phyloP scores from a whole-genome alignment of 2,797 vertebrate species.

The Myotis myotis region DNA sequence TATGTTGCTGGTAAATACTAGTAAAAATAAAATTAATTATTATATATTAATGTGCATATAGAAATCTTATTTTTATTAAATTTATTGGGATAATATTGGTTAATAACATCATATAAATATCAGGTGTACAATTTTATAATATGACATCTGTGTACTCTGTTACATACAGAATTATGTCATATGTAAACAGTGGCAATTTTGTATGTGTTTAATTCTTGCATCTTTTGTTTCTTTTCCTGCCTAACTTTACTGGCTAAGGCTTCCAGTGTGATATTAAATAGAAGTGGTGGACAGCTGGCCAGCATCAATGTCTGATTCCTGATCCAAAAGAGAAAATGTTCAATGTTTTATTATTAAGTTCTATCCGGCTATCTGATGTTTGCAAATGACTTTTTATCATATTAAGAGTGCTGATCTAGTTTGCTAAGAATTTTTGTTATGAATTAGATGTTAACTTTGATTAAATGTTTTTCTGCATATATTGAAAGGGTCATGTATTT shows the following conservation, averaged over 20 bases:
- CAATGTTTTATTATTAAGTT: not conserved
- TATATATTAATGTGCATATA: not conserved
- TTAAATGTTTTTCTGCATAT: not conserved
- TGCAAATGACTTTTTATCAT: not conserved
- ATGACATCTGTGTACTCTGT: not conserved
- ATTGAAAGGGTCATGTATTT: not conserved
- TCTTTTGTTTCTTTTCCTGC: not conserved
- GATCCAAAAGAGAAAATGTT: conserved; percentile 35
- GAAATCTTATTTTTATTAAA: not conserved
- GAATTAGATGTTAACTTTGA: not conserved
- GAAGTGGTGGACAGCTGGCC: not conserved
- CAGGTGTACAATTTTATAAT: not conserved
- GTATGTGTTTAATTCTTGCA: not conserved
- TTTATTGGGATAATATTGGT: not conserved
- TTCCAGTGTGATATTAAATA: not conserved
- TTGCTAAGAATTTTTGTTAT: not conserved
- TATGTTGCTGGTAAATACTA: not conserved
- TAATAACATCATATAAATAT: not conserved
- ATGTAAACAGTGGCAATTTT: not conserved
- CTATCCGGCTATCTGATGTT: not conserved
- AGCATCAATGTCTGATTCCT: not conserved
- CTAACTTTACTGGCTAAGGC: not conserved
- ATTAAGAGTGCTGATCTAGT: not conserved
- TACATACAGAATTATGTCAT: not conserved
- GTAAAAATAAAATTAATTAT: not conserved